A percentile compares a stretch with the other conserved stretches of the same genome.
Conservation (phyloP, 2,113 vertebrate genomes). For the Centropus bengalensis region DNA sequence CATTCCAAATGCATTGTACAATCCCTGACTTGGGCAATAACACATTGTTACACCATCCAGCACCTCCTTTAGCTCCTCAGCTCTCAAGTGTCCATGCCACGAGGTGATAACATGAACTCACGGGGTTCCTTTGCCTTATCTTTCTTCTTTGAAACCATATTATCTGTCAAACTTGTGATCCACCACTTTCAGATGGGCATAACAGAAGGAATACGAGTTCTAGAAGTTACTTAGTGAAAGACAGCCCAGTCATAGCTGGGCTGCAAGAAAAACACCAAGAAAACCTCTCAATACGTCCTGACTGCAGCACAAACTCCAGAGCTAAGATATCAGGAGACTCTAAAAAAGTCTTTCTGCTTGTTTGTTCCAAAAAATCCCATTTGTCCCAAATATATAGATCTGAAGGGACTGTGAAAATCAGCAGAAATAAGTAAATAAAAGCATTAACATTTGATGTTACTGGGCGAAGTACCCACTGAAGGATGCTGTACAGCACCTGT, state of each 20-base stretch:
- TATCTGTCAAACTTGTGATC: not conserved
- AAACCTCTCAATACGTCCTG: too few relatives aligned
- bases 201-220: not conserved
- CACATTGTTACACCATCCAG: accelerated
- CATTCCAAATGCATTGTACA: not conserved
- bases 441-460: not conserved
- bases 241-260: not conserved
- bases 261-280: not conserved
- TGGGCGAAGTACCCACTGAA: not conserved
- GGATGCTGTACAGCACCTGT: not conserved
- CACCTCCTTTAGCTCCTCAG: not conserved
- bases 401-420: not conserved
- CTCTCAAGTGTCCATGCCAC: accelerated
- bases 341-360: not conserved
- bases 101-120: not conserved
- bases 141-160: accelerated
- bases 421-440: not conserved
- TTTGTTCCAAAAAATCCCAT: not conserved
- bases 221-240: not conserved
- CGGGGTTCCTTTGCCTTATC: not conserved
- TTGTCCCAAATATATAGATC: not conserved
- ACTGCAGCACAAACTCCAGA: not conserved
- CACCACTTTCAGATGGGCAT: not conserved
- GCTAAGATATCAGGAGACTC: not conserved
- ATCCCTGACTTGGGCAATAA: not conserved